Percentiles rank a stretch among this genome's conserved stretches.
Evolutionary conservation across 2,888 invertebrate genomes (phyloP).

Genomic region (Oeneis ivallda): DNA sequence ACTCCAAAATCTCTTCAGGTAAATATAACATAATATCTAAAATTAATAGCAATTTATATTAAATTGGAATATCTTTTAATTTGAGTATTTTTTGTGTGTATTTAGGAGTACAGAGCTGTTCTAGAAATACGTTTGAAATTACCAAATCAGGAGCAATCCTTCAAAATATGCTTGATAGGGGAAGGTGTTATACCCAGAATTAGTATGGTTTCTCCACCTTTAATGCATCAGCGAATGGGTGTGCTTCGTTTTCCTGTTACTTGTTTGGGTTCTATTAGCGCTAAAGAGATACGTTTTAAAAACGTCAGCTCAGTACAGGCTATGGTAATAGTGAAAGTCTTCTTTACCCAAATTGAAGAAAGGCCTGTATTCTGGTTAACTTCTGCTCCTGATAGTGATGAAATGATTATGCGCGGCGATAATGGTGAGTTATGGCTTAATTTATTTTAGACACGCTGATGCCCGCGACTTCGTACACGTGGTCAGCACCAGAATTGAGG

Average conservation of each 20-base stretch:
- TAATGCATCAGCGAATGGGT: constrained; percentile 54
- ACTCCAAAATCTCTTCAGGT: constrained; percentile 67
- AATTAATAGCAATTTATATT: neutral
- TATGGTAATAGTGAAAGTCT: constrained; percentile 52
- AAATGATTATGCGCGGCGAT: constrained; percentile 48
- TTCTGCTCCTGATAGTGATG: constrained; percentile 45
- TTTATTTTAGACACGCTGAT: no score
- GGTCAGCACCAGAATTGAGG: no score
- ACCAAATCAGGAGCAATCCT: constrained; percentile 64
- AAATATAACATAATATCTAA: constrained; percentile 23
- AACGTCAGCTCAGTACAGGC: constrained; percentile 64
- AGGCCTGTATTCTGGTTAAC: constrained; percentile 66
- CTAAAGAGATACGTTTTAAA: constrained; percentile 59
- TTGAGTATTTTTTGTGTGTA: neutral
- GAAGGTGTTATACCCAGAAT: constrained; percentile 75
- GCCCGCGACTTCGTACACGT: no score
- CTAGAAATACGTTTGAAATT: constrained; percentile 69
- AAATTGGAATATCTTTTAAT: neutral
- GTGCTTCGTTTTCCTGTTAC: constrained; percentile 65
- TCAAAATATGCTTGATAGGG: constrained; percentile 70
- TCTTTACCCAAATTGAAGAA: constrained; percentile 49
- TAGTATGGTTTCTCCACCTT: constrained; percentile 53
- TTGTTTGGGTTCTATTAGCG: constrained; percentile 65
- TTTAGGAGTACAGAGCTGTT: constrained; percentile 72
- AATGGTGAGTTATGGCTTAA: constrained; percentile 48